Evolutionary conservation across 2,888 invertebrate genomes (phyloP), one percentile per base, ranked within the genome.

Genomic region (Camponotus fellah): DNA sequence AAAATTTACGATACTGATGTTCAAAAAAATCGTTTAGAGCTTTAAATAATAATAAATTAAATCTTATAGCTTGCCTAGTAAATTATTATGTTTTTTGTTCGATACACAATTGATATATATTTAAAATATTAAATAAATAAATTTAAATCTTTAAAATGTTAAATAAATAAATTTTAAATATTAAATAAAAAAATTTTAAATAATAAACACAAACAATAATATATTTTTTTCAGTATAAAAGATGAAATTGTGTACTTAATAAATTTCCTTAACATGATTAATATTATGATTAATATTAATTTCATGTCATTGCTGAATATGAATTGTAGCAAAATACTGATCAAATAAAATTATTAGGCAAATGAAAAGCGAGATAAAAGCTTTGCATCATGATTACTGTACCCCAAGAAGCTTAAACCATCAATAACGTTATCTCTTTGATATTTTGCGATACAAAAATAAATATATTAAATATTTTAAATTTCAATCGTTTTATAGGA

Each of bases 361-460:
- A n/a, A 64, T 26, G 26, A 26, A 37, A 65, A 10, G 1, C 64
- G 3, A 43, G 21, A 40, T 46, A 14, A 75, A 75, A 65, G 3
- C 21, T 64, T 64, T 75, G 46, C 21, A 49, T 64, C 10, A n/a
- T 65, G 34, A 75, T 34, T 32, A 17, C 34, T 32, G 8, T 21
- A 21, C 32, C 1, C 6, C 64, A 75, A 64, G 49, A 17, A 64
- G 75, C 26, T 40, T 75, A n/a, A 62, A 32, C 9, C 62, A 62
- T 64, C 46, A 46, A 21, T 49, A 49, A 21, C 10, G 21, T 75
- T 75, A 34, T 21, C 34, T 58, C 17, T 58, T 72, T 74, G 74
- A 72, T 40, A n/a, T 49, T 37, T 49, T 12, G 8, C 9, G 34
- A 37, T 10, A 21, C 34, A 65, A 21, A 64, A 75, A 64, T 21